phyloP scores from a whole-genome alignment of 2,797 vertebrate genomes.

The Periophthalmus magnuspinnatus region DNA sequence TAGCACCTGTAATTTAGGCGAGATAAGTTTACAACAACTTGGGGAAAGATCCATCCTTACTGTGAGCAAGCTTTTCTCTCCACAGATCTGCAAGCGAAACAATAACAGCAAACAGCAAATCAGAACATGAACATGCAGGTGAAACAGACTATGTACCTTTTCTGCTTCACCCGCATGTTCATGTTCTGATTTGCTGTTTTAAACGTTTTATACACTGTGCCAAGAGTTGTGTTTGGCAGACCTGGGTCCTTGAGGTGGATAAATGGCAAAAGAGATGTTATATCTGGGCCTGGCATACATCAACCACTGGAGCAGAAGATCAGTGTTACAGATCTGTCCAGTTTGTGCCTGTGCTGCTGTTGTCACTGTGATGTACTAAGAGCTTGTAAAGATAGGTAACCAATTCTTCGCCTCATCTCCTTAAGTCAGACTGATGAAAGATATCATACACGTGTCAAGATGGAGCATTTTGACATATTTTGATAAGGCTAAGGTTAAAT shows the following conservation, averaged over 20 bases:
- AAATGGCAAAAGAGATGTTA: slow-evolving; percentile 2
- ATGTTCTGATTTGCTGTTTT: background rate
- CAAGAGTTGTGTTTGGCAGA: slow-evolving; percentile 2
- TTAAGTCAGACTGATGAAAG: background rate
- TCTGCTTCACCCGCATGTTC: background rate
- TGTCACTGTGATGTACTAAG: slow-evolving; percentile 11
- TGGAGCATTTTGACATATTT: background rate
- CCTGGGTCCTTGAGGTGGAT: background rate
- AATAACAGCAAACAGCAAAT: background rate
- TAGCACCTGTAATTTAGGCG: no score
- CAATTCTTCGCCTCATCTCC: background rate
- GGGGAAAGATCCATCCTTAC: no score
- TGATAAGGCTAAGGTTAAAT: background rate
- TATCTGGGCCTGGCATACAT: slow-evolving; percentile 3
- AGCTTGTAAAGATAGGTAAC: slow-evolving; percentile 3
- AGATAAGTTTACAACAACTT: no score
- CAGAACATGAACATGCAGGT: no score
- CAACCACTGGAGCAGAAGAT: slow-evolving; percentile 14
- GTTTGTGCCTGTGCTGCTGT: background rate
- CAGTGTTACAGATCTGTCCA: slow-evolving; percentile 15
- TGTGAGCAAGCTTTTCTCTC: no score
- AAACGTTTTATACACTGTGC: background rate
- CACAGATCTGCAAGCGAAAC: background rate
- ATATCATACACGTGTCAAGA: background rate
- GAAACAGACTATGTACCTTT: no score